A percentile compares a stretch with the other conserved stretches of the same genome.
These are phyloP conservation scores for Drosophila quinaria DNA, from an alignment of 2,888 invertebrate species.

Conservation along the genomic window DNA sequence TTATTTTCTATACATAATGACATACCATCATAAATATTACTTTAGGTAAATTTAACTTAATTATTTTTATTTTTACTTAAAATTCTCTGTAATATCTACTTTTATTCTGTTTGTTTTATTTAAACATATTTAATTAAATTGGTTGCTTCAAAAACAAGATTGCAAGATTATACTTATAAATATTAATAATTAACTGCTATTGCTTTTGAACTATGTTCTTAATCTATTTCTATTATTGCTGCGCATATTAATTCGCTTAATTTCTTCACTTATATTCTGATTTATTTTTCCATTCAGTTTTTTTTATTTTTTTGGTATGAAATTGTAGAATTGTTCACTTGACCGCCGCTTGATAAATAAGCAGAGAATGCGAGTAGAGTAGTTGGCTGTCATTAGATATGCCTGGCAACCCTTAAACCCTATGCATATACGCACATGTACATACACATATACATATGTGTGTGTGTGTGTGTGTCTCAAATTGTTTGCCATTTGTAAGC, in stretches of 20 bases:
- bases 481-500: conserved; percentile 83
- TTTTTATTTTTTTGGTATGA: background rate
- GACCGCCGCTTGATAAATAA: conserved; percentile 39
- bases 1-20: too few species aligned
- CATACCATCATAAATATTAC: too few species aligned
- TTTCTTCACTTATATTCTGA: background rate
- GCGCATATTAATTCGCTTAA: background rate
- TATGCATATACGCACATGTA: conserved; percentile 4
- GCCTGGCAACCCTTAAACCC: conserved; percentile 71
- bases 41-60: too few species aligned
- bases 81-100: too few species aligned
- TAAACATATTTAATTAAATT: too few species aligned
- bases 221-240: background rate
- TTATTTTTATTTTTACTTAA: too few species aligned
- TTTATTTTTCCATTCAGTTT: background rate
- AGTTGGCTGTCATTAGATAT: conserved; percentile 65
- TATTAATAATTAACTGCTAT: too few species aligned
- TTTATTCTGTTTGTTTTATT: too few species aligned
- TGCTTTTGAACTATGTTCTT: too few species aligned
- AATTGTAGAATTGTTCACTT: conserved; percentile 29
- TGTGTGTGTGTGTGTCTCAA: conserved; percentile 52
- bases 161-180: too few species aligned
- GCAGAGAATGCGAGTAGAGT: conserved; percentile 51
- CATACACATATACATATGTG: conserved; percentile 7
- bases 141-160: too few species aligned